phyloP scores from a whole-genome alignment of 2,113 vertebrate genomes.

The Apaloderma vittatum region DNA sequence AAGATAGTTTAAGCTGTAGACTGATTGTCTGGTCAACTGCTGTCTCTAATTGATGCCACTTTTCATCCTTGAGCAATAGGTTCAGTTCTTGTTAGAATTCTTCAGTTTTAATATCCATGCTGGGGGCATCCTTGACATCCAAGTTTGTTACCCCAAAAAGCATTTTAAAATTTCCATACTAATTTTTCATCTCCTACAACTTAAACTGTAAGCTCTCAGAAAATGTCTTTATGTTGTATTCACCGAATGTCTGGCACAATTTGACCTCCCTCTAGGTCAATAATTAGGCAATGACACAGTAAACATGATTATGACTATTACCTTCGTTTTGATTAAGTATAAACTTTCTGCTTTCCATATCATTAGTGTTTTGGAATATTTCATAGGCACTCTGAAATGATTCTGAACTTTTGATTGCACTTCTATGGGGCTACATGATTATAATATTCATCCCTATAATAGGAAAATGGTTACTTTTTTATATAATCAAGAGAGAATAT shows the following conservation, averaged over 20 bases:
- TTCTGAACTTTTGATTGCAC: not conserved
- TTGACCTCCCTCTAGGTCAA: not conserved
- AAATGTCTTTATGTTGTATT: not conserved
- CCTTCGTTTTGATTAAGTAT: not conserved
- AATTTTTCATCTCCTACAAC: not conserved
- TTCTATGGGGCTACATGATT: not conserved
- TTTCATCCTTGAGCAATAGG: not conserved
- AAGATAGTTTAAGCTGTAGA: not conserved
- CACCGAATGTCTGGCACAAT: not conserved
- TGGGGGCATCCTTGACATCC: not conserved
- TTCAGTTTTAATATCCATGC: not conserved
- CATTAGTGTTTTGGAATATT: not conserved
- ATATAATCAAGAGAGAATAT: not conserved
- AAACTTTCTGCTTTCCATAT: not conserved
- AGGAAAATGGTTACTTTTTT: not conserved
- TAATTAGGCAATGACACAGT: slow-evolving; percentile 8
- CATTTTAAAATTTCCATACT: not conserved
- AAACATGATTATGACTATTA: not conserved
- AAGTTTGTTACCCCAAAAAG: not conserved
- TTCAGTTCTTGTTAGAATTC: not conserved
- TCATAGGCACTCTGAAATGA: not conserved
- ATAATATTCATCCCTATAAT: not conserved
- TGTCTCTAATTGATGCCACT: not conserved
- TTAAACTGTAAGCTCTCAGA: not conserved
- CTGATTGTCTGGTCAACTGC: not conserved